Percentiles rank a stretch among this genome's conserved stretches.
Conservation (phyloP, 1,140 invertebrate genomes). For the honey bee (Apis mellifera) region Amel_HAv3.1 CM009932.2:11557001-11557500, state of each 20-base stretch:
- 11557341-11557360: constrained; percentile 34
- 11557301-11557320: constrained; percentile 20
- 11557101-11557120: constrained; percentile 66
- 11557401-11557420: background rate
- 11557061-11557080: constrained; percentile 68
- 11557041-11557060: constrained; percentile 66
- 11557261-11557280: constrained; percentile 33
- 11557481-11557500: constrained; percentile 58
- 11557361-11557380: background rate
- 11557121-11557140: constrained; percentile 69
- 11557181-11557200: constrained; percentile 69
- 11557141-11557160: constrained; percentile 71
- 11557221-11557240: constrained; percentile 56
- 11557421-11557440: background rate
- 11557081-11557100: constrained; percentile 65
- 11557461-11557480: constrained; percentile 54
- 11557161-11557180: constrained; percentile 71
- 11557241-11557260: constrained; percentile 51
- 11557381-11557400: no score
- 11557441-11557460: constrained; percentile 41
- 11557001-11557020: constrained; percentile 71
- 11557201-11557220: constrained; percentile 55
- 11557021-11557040: constrained; percentile 70
- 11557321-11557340: constrained; percentile 24
- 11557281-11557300: constrained; percentile 18